Evolutionary conservation across 2,888 invertebrate genomes (phyloP).

Genomic region (Dasypogon diadema): DNA sequence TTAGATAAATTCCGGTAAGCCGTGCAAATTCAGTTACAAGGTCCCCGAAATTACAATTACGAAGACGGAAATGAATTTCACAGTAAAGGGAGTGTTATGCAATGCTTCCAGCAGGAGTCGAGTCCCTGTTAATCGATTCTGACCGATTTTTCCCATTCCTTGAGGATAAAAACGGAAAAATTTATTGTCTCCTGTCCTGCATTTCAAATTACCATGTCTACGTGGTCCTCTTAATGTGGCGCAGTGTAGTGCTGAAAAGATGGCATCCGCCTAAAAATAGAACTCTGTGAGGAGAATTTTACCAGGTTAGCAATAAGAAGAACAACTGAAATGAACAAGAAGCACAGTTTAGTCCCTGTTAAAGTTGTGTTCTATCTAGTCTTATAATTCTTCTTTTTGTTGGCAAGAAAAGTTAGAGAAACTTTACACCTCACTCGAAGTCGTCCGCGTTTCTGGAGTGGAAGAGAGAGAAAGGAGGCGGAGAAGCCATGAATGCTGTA

Average conservation of each 20-base stretch:
- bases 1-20: background rate
- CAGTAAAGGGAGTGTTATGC: background rate
- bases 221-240: too few relatives aligned
- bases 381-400: background rate
- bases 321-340: conserved; percentile 4
- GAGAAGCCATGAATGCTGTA: too few relatives aligned
- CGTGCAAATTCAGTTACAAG: background rate
- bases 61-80: conserved; percentile 3
- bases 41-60: background rate
- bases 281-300: background rate
- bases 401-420: background rate
- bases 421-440: background rate
- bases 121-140: background rate
- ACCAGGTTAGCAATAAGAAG: background rate
- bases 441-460: background rate
- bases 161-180: background rate
- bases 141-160: background rate
- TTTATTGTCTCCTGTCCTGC: background rate
- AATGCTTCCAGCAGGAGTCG: background rate
- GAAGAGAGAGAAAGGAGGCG: background rate
- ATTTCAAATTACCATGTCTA: background rate
- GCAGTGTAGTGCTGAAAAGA: too few relatives aligned
- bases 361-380: background rate
- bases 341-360: background rate
- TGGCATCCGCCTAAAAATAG: background rate